Evolutionary conservation across 1,140 invertebrate species (phyloP), one percentile per base, ranked within the genome.

Genomic region (Coelopa frigida): DNA sequence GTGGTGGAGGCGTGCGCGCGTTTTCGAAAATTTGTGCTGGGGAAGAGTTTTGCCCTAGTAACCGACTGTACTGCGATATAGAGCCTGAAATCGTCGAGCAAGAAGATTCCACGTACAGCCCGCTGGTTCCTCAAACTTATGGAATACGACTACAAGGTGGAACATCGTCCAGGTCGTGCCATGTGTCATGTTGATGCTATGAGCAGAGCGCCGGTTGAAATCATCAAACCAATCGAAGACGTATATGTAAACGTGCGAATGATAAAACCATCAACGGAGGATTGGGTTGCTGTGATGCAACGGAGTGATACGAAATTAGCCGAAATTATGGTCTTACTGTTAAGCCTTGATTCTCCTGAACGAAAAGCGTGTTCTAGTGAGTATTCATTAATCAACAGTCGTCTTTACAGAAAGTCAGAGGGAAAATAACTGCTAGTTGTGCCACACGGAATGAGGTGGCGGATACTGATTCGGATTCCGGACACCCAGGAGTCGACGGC

Each of bases 61-160:
- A 70, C 43, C 4, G 70, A 57, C 54, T 72, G 70, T 43, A 62
- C 59, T 24, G 63, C 68, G 5, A 59, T 74, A 5, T 44, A 50
- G 5, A 40, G n/a, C 50, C 55, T 42, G 70, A 70, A 0, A 44
- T 72, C 21, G 5, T 66, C 66, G 53, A 70, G 61, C 44, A 61
- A 70, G 43, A 27, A 70, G 5, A 52, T 57, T 26, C 60, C 52
- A 2, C 36, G 52, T 21, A 53, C 65, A 18, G 39, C 52, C 0
- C 24, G 61, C 7, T 68, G 44, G 49, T 44, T 39, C 15, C 22
- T 53, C 11, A 38, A 39, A 12, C 6, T 50, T 24, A 10, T 44
- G 21, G 48, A 53, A 22, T 53, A 47, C 23, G 31, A 50, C 15
- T 50, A 27, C 22, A 15, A 18, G 6, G 39, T 50, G 6, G 5